These are phyloP conservation scores for Sinopyrophorus schimmeli DNA, from an alignment of 2,888 invertebrate species.

Conservation along the genomic window DNA sequence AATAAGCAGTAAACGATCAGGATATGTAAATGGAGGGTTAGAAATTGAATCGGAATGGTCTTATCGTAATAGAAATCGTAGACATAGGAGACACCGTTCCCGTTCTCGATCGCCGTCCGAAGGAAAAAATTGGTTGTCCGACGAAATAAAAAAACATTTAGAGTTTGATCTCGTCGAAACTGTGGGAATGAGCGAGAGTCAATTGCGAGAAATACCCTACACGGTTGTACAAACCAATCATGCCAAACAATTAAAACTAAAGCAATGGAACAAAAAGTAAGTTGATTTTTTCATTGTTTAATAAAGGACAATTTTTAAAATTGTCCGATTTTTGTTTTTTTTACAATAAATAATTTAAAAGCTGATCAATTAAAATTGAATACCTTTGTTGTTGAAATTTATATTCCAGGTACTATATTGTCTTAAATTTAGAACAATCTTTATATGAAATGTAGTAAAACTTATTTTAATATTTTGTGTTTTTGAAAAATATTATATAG, in stretches of 20 bases:
- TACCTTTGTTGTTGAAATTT: too few relatives aligned
- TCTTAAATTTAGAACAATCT: too few relatives aligned
- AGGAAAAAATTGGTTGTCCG: slow-evolving; percentile 71
- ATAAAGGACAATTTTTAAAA: too few relatives aligned
- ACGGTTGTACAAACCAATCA: slow-evolving; percentile 79
- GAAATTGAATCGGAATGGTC: slow-evolving; percentile 57
- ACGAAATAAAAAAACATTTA: slow-evolving; percentile 80
- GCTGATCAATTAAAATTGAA: too few relatives aligned
- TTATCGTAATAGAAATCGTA: slow-evolving; percentile 45
- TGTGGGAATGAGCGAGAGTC: slow-evolving; percentile 84
- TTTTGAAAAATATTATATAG: too few relatives aligned
- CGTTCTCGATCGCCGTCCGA: slow-evolving; percentile 73
- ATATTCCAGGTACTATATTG: too few relatives aligned
- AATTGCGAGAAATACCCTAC: slow-evolving; percentile 85
- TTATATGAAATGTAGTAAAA: too few relatives aligned
- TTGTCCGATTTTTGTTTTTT: not conserved
- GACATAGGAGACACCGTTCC: slow-evolving; percentile 53
- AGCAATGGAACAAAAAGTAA: slow-evolving; percentile 46
- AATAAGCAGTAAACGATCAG: slow-evolving; percentile 59
- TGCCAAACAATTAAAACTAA: slow-evolving; percentile 63
- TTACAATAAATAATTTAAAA: too few relatives aligned
- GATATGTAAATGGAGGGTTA: slow-evolving; percentile 52
- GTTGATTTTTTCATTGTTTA: too few relatives aligned
- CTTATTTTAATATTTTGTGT: too few relatives aligned
- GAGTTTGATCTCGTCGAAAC: slow-evolving; percentile 89